Evolutionary conservation across 1,140 invertebrate genomes (phyloP).

Genomic region (Papilio xuthus): DNA sequence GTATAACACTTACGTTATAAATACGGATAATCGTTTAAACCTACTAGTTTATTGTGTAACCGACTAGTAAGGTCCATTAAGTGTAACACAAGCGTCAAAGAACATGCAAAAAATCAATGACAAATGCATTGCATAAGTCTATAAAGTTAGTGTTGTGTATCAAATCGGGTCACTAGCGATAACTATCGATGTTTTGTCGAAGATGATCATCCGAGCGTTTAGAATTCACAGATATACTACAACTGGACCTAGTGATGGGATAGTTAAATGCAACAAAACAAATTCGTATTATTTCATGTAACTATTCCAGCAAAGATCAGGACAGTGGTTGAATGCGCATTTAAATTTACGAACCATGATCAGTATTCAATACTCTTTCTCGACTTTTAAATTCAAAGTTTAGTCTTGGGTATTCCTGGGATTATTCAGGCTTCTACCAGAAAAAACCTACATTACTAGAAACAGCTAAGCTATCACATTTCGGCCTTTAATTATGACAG

Average conservation of each 20-base stretch:
- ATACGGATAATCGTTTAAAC: background rate
- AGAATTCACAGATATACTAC: background rate
- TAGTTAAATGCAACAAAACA: background rate
- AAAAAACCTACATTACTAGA: background rate
- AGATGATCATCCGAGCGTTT: slow-evolving; percentile 16
- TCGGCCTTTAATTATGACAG: background rate
- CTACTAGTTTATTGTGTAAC: slow-evolving; percentile 13
- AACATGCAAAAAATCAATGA: slow-evolving; percentile 27
- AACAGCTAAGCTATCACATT: too few relatives aligned
- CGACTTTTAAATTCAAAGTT: too few relatives aligned
- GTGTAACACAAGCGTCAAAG: background rate
- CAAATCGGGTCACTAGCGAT: slow-evolving; percentile 20
- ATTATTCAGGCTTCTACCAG: background rate
- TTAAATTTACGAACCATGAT: background rate
- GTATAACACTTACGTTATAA: background rate
- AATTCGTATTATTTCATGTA: background rate
- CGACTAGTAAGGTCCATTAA: slow-evolving; percentile 4
- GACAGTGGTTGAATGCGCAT: background rate
- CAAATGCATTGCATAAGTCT: slow-evolving; percentile 21
- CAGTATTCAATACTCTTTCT: too few relatives aligned
- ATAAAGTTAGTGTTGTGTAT: slow-evolving; percentile 21
- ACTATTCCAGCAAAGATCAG: background rate
- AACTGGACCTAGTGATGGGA: background rate
- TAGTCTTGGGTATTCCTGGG: too few relatives aligned
- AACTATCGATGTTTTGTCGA: slow-evolving; percentile 23